These are phyloP conservation scores for Strigamia maritima DNA, from an alignment of 2,888 invertebrate genomes.

Conservation along the genomic window DNA sequence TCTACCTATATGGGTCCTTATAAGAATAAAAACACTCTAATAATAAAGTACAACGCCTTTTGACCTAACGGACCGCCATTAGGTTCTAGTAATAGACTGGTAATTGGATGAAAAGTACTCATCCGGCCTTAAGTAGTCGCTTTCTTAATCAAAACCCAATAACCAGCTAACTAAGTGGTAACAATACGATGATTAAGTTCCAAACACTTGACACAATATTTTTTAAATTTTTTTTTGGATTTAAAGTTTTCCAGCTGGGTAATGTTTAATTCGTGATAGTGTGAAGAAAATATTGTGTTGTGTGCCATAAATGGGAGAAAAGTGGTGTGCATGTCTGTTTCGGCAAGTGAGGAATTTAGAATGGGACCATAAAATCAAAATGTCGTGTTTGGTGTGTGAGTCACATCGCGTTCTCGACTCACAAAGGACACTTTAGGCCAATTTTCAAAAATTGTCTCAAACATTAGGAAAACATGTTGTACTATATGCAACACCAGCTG, in stretches of 20 bases:
- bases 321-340: not conserved
- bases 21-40: too few relatives aligned
- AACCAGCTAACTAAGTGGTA: too few relatives aligned
- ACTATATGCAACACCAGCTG: constrained; percentile 10
- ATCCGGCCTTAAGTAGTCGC: too few relatives aligned
- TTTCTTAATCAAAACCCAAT: too few relatives aligned
- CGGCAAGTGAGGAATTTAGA: not conserved
- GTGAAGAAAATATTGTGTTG: not conserved
- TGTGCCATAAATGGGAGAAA: not conserved
- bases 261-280: not conserved
- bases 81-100: too few relatives aligned
- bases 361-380: constrained; percentile 5
- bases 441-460: constrained; percentile 10
- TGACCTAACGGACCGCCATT: too few relatives aligned
- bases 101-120: too few relatives aligned
- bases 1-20: too few relatives aligned
- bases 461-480: constrained; percentile 15
- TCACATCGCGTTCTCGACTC: not conserved
- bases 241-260: not conserved
- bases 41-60: too few relatives aligned
- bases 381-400: constrained; percentile 15
- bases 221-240: not conserved
- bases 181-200: too few relatives aligned
- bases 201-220: too few relatives aligned
- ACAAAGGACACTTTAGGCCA: constrained; percentile 5